Conservation (phyloP, 2,113 vertebrate genomes). For the Aspiorhynchus laticeps region DNA sequence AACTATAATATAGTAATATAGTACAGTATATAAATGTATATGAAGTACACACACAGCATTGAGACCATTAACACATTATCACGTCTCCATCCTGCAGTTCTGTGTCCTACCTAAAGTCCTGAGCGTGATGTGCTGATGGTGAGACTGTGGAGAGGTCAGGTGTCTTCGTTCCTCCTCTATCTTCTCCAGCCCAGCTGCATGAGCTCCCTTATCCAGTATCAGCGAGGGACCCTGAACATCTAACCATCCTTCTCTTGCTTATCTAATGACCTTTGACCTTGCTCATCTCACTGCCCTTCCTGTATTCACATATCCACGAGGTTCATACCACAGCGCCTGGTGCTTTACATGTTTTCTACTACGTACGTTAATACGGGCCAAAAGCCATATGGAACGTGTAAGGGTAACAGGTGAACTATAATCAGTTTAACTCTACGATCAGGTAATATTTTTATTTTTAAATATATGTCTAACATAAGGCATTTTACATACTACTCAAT, state of each 20-base stretch:
- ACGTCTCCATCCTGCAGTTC: slow-evolving; percentile 71
- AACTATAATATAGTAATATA: not conserved
- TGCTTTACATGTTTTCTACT: slow-evolving; percentile 56
- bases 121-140: slow-evolving; percentile 53
- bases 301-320: slow-evolving; percentile 46
- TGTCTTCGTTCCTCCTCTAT: slow-evolving; percentile 39
- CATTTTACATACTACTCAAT: not conserved
- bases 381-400: slow-evolving; percentile 58
- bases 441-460: slow-evolving; percentile 47
- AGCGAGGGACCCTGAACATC: slow-evolving; percentile 74
- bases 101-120: slow-evolving; percentile 87
- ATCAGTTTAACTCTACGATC: slow-evolving; percentile 51
- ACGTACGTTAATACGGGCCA: slow-evolving; percentile 47
- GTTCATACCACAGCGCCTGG: slow-evolving; percentile 51
- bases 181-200: slow-evolving; percentile 75
- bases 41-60: not conserved
- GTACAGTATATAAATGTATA: not conserved
- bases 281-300: slow-evolving; percentile 54
- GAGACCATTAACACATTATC: not conserved
- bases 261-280: slow-evolving; percentile 54
- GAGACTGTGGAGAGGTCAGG: slow-evolving; percentile 39
- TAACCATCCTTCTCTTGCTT: slow-evolving; percentile 58
- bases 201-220: slow-evolving; percentile 66
- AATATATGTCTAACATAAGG: slow-evolving; percentile 39
- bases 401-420: slow-evolving; percentile 46